Evolutionary conservation across 2,113 vertebrate species (phyloP), one percentile per base, ranked within the genome.

Genomic region (Macquaria australasica): DNA sequence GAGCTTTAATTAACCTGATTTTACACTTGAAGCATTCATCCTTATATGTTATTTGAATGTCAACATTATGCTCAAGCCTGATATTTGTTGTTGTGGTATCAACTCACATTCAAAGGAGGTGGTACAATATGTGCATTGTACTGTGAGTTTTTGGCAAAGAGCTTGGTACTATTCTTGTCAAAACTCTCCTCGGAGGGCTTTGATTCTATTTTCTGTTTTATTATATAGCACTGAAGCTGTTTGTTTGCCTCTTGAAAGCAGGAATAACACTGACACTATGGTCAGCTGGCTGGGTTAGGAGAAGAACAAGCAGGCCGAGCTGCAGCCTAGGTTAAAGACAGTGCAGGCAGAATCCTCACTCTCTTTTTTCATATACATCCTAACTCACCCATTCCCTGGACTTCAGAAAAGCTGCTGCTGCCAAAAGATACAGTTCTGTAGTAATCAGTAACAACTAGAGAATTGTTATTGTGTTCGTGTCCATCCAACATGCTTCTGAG

Each of bases 301-400:
- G 31, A 83, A 66, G 23, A 59, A 87, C 78, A 90, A 83, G 84
- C 90, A 86, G 82, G 85, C 82, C 70, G 78, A 88, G 82, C 87
- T 87, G 80, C 88, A 92, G 79, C 87, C 64, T 58, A 41, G 81
- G 87, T 94, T 92, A 91, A 87, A 89, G 67, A 81, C 37, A 79
- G 75, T 66, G 86, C 75, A 87, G 73, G 78, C 86, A 87, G 51
- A 82, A 31, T 82, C 50, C 62, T 73, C 74, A 81, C 68, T 77
- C 37, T 51, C 25, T 70, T 41, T 66, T 80, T 41, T 69, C 41
- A 83, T 60, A 62, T 51, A 50, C 28, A 86, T 77, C 90, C 88
- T 90, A 91, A 94, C 95, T 95, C 92, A 96, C 95, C 95, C 89
- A 86, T 80, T 88, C 85, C 90, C 92, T 92, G 89, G 90, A 86